phyloP scores from a whole-genome alignment of 2,888 invertebrate genomes.

The Lutraria lutraria region DNA sequence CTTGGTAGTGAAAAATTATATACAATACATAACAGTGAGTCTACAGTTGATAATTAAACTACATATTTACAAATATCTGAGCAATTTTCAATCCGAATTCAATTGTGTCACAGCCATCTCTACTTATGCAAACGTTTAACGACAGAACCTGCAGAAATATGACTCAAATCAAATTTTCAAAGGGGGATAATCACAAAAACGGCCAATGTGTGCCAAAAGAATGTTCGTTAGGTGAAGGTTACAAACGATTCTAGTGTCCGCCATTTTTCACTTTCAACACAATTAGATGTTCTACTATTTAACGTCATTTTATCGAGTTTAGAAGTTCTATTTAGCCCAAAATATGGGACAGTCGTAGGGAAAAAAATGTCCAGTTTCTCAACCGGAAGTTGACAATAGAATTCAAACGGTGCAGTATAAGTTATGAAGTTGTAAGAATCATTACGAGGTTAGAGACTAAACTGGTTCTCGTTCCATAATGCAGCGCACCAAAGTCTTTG shows the following conservation, averaged over 20 bases:
- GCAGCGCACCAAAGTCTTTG: no score
- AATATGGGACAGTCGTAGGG: neutral
- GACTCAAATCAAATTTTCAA: constrained; percentile 14
- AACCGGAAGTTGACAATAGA: constrained; percentile 28
- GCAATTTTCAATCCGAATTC: constrained; percentile 36
- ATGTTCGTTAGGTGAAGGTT: constrained; percentile 53
- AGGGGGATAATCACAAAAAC: constrained; percentile 24
- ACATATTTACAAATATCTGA: constrained; percentile 61
- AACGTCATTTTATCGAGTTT: constrained; percentile 23
- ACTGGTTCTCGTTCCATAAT: no score
- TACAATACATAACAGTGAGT: constrained; percentile 13
- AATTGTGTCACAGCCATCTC: constrained; percentile 28
- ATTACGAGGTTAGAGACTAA: neutral
- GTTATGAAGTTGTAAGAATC: neutral
- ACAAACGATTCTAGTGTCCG: constrained; percentile 47
- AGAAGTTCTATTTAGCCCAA: constrained; percentile 24
- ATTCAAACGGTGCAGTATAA: neutral
- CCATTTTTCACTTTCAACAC: constrained; percentile 44
- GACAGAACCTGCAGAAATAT: constrained; percentile 8
- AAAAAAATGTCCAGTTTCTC: neutral
- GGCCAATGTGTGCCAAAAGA: neutral
- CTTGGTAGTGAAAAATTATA: neutral
- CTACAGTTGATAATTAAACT: constrained; percentile 25
- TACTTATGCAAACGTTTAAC: neutral
- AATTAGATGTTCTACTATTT: constrained; percentile 1